Evolutionary conservation across 2,113 vertebrate species (phyloP), one percentile per base, ranked within the genome.

Genomic region (Saimiri boliviensis): DNA sequence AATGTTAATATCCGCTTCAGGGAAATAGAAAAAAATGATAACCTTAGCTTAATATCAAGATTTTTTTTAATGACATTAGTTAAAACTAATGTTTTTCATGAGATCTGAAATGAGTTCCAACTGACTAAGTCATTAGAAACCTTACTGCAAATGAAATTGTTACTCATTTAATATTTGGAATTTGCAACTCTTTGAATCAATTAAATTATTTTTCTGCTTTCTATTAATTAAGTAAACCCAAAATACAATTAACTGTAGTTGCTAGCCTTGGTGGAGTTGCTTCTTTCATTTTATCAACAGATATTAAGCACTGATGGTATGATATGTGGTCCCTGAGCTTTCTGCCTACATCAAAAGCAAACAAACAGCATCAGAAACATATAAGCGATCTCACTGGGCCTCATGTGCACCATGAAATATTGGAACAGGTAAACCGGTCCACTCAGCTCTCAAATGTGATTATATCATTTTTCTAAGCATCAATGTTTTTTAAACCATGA

Each of bases 241-340:
- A 96, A 92, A 83, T 66, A 42, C 4, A 83, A 25, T 76, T 81
- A 82, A 81, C 27, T 63, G 10, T 63, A 66, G 73, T 90, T 70
- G 83, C 74, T 47, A 92, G 56, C 73, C 35, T 79, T 86, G 27
- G 54, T 21, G 56, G 68, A 90, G 27, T 8, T 42, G 40, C 63
- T 92, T 76, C 82, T 95, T 92, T 91, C 25, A 90, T 70, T 93
- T 95, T 92, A 49, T 73, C 87, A 97, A 30, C 70, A 73, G 68
- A 47, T 47, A 71, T 74, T 84, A 84, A 86, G 40, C 45, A 54
- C 77, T 89, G 42, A 37, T 13, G 3, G 6, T 76, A 14, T 71
- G 52, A 90, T 54, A 52, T 49, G 8, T 86, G 47, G 45, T 68
- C 83, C 89, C 68, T 49, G 35, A 93, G 30, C 52, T 86, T 89